Evolutionary conservation across 2,113 vertebrate genomes (phyloP).

Genomic region (Callithrix jacchus): DNA sequence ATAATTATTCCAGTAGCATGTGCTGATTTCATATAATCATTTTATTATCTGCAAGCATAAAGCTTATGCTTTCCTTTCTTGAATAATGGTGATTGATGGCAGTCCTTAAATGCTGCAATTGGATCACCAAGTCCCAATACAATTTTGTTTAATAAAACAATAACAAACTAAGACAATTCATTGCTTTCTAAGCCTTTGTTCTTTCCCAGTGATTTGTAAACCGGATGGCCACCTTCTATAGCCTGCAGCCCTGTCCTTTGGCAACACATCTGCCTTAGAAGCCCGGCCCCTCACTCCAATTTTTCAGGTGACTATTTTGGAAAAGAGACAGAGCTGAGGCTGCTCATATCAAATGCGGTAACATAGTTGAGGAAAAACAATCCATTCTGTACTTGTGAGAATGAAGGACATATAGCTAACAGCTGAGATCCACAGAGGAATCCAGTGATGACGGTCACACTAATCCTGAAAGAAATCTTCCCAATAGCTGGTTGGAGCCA

Average conservation of each 20-base stretch:
- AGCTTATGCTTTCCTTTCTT: not conserved
- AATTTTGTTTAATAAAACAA: constrained; percentile 46
- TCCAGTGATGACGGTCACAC: not conserved
- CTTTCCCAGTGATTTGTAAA: constrained; percentile 21
- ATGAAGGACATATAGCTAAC: not conserved
- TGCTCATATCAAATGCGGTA: not conserved
- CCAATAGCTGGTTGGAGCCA: not conserved
- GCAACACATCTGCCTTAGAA: not conserved
- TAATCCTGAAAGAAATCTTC: not conserved
- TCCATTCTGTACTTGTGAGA: not conserved
- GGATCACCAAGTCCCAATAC: constrained; percentile 56
- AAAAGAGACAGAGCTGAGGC: not conserved
- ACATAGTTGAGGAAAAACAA: not conserved
- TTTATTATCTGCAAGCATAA: not conserved
- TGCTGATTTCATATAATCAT: not conserved
- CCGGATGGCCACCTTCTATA: not conserved
- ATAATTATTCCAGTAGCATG: not conserved
- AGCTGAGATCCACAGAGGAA: not conserved
- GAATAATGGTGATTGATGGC: constrained; percentile 49
- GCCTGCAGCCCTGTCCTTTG: not conserved
- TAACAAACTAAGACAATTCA: constrained; percentile 54
- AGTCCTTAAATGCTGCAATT: constrained; percentile 15
- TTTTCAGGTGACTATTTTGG: not conserved
- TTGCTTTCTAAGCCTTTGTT: constrained; percentile 40
- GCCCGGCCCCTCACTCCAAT: not conserved